Base-by-base conservation (phyloP, 1,140 invertebrate species). In the Bombus sibiricus region DNA sequence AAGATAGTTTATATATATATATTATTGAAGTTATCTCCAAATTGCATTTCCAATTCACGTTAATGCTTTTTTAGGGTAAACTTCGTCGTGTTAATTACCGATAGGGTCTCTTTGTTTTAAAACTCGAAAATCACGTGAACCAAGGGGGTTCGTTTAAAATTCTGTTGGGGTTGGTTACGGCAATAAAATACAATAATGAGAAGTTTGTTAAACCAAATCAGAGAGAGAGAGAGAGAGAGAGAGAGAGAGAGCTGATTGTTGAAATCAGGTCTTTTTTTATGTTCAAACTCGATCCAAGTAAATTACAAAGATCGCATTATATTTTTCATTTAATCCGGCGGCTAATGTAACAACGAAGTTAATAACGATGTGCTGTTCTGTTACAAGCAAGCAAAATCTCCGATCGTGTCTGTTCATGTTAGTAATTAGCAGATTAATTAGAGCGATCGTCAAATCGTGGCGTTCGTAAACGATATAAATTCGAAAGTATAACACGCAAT, bases 341-440 rank as follows among this genome's bases (percentile, higher is more conserved):
- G 32, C 34, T 47, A 71, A 78, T n/a, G 76, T 59, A 43, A 59
- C 76, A 43, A 43, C 25, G 39, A n/a, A 37, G 53, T 71, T 85
- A 69, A 80, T 85, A 72, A 64, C 76, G 68, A 77, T 83, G 34
- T 10, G 34, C 64, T 8, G 57, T 72, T 47, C 15, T 69, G 39
- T 78, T 59, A 43, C 72, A 47, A 25, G 34, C 75, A 22, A 41
- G 34, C 39, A 71, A 32, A 69, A 84, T 75, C 78, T 82, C 64
- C 72, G 59, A 34, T 57, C 28, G 28, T n/a, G n/a, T 37, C 25
- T 34, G 57, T 72, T 73, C 77, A 32, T 71, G 75, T 53, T 43
- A n/a, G n/a, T 78, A 84, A 81, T 85, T 81, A 72, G 47, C 34
- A 41, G 57, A 80, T 85, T 85, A 85, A 85, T 85, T 85, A 81